Evolutionary conservation across 2,888 invertebrate species (phyloP), one percentile per base, ranked within the genome.

Genomic region (Tryphoninae sp.): DNA sequence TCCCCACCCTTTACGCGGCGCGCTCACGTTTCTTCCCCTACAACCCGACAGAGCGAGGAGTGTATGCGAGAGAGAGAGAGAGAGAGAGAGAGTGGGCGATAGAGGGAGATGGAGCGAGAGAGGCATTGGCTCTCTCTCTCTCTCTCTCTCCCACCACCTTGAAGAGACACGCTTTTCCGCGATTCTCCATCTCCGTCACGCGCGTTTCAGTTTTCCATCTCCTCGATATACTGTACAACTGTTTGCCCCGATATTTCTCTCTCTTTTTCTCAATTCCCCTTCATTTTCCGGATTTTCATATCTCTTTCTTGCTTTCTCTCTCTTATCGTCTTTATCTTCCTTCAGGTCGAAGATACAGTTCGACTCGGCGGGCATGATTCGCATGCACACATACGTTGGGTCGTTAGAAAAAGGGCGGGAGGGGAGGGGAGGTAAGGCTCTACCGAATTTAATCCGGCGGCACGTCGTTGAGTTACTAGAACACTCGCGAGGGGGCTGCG

Each of bases 361-460:
- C 33, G 49, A 3, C 49, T 49, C 13, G 49, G 7, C 13, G 7
- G 19, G 45, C 22, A 45, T 67, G 49, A n/a, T 33, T 23, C 45
- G 9, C 65, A 16, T 33, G 19, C 51, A 22, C 58, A 13, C 53
- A 55, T 22, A 19, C 19, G 3, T 4, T 19, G 55, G 19, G 16
- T 7, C 16, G 2, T 55, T 1, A 22, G 59, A 67, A 59, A 16
- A 23, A 55, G 33, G 51, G 76, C 33, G 76, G 59, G 76, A 59
- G 75, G 33, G 6, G 51, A 51, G 51, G 16, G 51, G 51, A 51
- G 7, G 6, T n/a, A 51, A 76, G 53, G 62, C 55, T 76, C 83
- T 86, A 87, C 69, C 89, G 89, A 90, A 89, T 91, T 91, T 91
- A 90, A 91, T 91, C 90, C 90, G 87, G 90, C 90, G 90, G 90